A percentile compares a stretch with the other conserved stretches of the same genome.
phyloP scores from a whole-genome alignment of 2,888 invertebrate species.

The Megastigmus dorsalis region DNA sequence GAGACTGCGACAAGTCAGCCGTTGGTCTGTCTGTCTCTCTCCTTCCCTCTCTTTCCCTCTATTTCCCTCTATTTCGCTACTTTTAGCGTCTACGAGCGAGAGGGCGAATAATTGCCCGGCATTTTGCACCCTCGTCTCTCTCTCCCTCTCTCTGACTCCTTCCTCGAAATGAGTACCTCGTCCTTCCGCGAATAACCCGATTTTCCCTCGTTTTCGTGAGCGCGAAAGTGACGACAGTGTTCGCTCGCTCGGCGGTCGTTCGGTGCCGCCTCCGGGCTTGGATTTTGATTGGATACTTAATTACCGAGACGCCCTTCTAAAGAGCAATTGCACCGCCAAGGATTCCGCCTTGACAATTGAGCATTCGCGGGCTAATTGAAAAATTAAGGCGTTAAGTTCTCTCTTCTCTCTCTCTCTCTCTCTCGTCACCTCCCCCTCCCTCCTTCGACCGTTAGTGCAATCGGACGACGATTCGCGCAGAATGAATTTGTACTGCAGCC shows the following conservation, averaged over 20 bases:
- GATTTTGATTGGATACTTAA: slow-evolving; percentile 47
- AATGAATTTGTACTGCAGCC: neutral
- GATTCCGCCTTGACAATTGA: no score
- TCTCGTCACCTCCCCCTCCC: no score
- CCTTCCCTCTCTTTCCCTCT: neutral
- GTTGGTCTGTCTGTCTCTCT: neutral
- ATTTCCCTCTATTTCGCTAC: neutral
- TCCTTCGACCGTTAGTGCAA: no score
- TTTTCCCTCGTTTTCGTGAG: slow-evolving; percentile 23
- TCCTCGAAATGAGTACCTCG: slow-evolving; percentile 17
- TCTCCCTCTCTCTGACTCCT: no score
- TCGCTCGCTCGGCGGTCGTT: slow-evolving; percentile 8
- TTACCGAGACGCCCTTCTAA: slow-evolving; percentile 15
- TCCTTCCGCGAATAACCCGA: slow-evolving; percentile 42
- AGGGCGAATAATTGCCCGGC: slow-evolving; percentile 39
- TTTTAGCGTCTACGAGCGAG: neutral
- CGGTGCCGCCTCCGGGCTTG: neutral
- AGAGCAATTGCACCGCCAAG: no score
- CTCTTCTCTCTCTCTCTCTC: no score
- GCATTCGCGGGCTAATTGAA: neutral
- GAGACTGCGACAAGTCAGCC: neutral
- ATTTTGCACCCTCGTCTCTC: slow-evolving; percentile 5
- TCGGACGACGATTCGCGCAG: neutral
- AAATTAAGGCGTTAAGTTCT: neutral
- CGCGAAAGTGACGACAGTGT: slow-evolving; percentile 4